Percentiles rank a stretch among this genome's conserved stretches.
Conservation (phyloP, 2,888 invertebrate genomes). For the Zaprionus bogoriensis region DNA sequence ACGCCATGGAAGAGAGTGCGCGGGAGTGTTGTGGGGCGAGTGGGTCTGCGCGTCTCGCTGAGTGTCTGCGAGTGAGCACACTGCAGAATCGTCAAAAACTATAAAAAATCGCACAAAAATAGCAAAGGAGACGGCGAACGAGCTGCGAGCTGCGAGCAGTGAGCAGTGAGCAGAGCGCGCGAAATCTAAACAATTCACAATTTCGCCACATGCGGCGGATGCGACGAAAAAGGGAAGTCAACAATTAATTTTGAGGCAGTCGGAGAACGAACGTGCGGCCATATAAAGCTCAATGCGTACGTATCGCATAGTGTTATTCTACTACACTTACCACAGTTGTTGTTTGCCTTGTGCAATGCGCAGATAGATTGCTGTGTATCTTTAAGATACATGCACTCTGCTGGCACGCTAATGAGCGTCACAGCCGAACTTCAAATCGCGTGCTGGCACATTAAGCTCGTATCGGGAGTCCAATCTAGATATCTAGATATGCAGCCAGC, state of each 20-base stretch:
- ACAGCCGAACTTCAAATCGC: slow-evolving; percentile 27
- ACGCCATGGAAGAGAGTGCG: slow-evolving; percentile 18
- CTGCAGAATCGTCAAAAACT: slow-evolving; percentile 28
- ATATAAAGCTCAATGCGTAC: slow-evolving; percentile 17
- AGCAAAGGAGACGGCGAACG: neutral
- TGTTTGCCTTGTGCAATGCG: slow-evolving; percentile 8
- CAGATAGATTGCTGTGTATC: slow-evolving; percentile 15
- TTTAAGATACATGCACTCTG: slow-evolving; percentile 36
- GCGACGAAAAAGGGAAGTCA: slow-evolving; percentile 46
- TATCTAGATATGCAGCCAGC: slow-evolving; percentile 36
- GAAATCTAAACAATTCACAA: slow-evolving; percentile 44
- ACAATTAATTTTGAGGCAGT: slow-evolving; percentile 49
- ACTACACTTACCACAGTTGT: slow-evolving; percentile 4
- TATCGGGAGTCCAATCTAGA: neutral
- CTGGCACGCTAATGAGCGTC: slow-evolving; percentile 13
- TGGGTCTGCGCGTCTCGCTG: slow-evolving; percentile 5
- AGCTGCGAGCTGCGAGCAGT: slow-evolving; percentile 5
- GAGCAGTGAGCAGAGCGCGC: slow-evolving; percentile 14
- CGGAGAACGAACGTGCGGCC: neutral
- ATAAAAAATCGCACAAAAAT: slow-evolving; percentile 8
- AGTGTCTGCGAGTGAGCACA: slow-evolving; percentile 7
- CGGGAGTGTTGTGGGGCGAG: slow-evolving; percentile 10
- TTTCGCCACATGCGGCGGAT: slow-evolving; percentile 47
- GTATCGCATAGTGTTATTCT: too few relatives aligned
- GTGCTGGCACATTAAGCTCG: slow-evolving; percentile 7